phyloP scores from a whole-genome alignment of 35 echinoderm and acorn worm genomes.

The Diadema setosum region DNA sequence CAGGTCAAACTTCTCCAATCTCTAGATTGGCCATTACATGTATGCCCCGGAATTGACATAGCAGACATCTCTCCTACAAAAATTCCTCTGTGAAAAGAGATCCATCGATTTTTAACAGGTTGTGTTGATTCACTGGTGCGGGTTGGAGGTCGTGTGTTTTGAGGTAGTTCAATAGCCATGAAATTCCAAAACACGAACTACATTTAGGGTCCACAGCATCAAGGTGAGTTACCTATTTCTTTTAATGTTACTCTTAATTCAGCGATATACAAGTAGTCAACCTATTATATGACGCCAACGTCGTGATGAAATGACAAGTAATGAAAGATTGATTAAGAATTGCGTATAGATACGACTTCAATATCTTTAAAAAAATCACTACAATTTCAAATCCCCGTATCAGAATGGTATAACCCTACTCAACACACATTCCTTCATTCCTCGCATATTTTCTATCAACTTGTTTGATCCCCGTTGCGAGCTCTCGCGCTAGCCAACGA shows the following conservation, averaged over 20 bases:
- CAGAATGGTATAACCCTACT: neutral
- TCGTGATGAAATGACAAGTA: too few relatives aligned
- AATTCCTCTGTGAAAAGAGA: slow-evolving; percentile 2
- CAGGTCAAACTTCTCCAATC: too few relatives aligned
- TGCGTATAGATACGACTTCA: too few relatives aligned
- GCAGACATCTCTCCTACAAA: neutral
- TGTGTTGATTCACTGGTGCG: slow-evolving; percentile 8
- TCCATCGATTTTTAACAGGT: slow-evolving; percentile 26
- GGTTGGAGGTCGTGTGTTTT: slow-evolving; percentile 22
- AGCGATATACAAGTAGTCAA: neutral
- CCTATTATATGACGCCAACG: too few relatives aligned
- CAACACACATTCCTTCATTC: slow-evolving; percentile 89
- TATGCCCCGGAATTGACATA: too few relatives aligned
- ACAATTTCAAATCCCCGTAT: neutral
- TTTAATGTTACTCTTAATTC: too few relatives aligned
- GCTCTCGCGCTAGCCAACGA: slow-evolving; percentile 18
- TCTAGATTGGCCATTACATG: too few relatives aligned
- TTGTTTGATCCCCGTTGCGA: slow-evolving; percentile 84
- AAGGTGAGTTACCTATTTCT: too few relatives aligned
- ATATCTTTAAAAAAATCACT: too few relatives aligned
- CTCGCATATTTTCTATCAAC: slow-evolving; percentile 93
- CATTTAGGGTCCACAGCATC: neutral
- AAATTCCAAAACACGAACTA: slow-evolving; percentile 5
- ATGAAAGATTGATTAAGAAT: too few relatives aligned
- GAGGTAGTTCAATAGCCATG: slow-evolving; percentile 21